A percentile compares a stretch with the other conserved stretches of the same genome.
phyloP scores from a whole-genome alignment of 1,140 invertebrate genomes.

The Philopotamus ludificatus region DNA sequence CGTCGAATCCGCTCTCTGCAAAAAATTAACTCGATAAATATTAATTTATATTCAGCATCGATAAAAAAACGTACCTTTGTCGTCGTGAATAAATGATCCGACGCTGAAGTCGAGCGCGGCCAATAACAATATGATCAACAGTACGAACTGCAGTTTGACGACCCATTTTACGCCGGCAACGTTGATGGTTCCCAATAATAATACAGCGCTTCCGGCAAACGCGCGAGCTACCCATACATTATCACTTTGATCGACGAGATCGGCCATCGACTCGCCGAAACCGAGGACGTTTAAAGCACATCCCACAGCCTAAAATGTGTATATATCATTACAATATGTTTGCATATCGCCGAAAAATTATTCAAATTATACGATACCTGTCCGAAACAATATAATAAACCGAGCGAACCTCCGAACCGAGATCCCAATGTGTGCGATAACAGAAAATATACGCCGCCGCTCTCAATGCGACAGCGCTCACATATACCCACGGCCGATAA shows the following conservation, averaged over 20 bases:
- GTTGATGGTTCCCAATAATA: conserved; percentile 83
- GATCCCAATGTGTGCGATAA: conserved; percentile 92
- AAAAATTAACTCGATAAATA: conserved; percentile 23
- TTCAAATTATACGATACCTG: conserved; percentile 62
- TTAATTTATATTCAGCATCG: neutral
- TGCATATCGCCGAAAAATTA: neutral
- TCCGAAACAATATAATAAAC: conserved; percentile 93
- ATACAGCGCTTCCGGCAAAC: conserved; percentile 78
- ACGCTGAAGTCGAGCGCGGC: conserved; percentile 87
- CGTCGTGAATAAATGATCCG: conserved; percentile 76
- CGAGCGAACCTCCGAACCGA: conserved; percentile 86
- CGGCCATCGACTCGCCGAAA: conserved; percentile 93
- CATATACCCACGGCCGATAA: conserved; percentile 94
- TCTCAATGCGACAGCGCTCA: conserved; percentile 90
- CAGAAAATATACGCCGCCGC: conserved; percentile 94
- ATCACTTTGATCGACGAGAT: conserved; percentile 70
- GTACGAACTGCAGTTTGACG: conserved; percentile 84
- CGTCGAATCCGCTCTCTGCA: conserved; percentile 78
- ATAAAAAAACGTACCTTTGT: conserved; percentile 57
- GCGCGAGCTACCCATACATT: conserved; percentile 74
- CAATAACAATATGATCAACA: conserved; percentile 78
- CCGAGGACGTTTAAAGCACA: conserved; percentile 93
- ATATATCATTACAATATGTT: neutral
- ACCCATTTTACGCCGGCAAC: conserved; percentile 92
- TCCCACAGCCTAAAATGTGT: conserved; percentile 75